phyloP scores from a whole-genome alignment of 2,797 vertebrate genomes.

The Micrastur ruficollis region DNA sequence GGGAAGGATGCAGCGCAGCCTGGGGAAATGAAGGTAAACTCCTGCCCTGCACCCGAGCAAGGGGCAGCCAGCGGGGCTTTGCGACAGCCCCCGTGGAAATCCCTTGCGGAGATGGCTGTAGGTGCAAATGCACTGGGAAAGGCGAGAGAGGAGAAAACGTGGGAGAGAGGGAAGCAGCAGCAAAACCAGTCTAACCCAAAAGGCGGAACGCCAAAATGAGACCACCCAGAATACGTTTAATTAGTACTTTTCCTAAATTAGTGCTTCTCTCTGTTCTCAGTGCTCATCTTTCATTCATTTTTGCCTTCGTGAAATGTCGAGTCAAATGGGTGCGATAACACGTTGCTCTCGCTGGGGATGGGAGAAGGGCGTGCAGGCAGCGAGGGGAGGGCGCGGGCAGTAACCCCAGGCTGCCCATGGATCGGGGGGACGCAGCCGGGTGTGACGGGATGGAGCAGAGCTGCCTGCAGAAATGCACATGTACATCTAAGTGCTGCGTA shows the following conservation, averaged over 20 bases:
- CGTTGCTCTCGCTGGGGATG: neutral
- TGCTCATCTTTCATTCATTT: neutral
- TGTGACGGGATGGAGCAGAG: neutral
- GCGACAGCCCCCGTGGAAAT: neutral
- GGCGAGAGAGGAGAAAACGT: neutral
- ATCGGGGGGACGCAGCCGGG: neutral
- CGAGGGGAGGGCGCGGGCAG: neutral
- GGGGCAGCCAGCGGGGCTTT: neutral
- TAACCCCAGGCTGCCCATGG: neutral
- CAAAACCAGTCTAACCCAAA: slow-evolving; percentile 19
- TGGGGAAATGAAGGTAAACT: neutral
- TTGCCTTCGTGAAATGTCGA: neutral
- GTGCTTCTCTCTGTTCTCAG: neutral
- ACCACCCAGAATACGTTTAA: slow-evolving; percentile 38
- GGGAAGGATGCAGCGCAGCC: neutral
- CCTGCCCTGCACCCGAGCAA: neutral
- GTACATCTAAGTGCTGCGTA: fast-evolving
- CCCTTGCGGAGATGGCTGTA: neutral
- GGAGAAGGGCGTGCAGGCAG: neutral
- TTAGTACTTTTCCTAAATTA: slow-evolving; percentile 38
- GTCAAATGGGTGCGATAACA: neutral
- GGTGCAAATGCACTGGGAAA: neutral
- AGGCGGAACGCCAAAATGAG: neutral
- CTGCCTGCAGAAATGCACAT: neutral
- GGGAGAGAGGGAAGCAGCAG: neutral